Conservation (phyloP, 2,888 invertebrate genomes). For the Troilus luridus region DNA sequence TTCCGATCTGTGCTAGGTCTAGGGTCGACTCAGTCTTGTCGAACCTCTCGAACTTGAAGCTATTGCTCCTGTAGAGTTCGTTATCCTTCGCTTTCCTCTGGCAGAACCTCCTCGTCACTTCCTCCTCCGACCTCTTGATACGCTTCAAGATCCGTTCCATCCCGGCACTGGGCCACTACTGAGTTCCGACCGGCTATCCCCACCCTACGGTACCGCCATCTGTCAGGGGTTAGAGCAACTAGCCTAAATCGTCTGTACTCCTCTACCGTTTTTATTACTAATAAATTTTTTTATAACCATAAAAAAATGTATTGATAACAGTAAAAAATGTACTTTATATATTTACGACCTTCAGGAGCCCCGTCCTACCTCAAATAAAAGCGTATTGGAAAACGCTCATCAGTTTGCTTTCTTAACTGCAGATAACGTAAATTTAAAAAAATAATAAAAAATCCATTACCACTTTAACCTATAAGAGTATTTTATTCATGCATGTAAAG, state of each 20-base stretch:
- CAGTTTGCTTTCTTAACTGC: too few relatives aligned
- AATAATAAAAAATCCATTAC: too few relatives aligned
- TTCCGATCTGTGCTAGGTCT: conserved; percentile 67
- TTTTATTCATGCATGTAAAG: too few relatives aligned
- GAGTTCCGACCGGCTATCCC: not conserved
- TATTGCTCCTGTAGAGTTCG: conserved; percentile 88
- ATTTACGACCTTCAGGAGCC: not conserved
- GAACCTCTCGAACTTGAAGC: conserved; percentile 89
- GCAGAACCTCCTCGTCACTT: conserved; percentile 79
- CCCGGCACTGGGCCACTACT: conserved; percentile 41
- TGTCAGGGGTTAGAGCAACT: not conserved
- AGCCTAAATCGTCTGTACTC: not conserved
- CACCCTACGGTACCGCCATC: conserved; percentile 19
- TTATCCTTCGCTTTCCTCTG: conserved; percentile 82
- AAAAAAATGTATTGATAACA: not conserved
- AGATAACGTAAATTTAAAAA: too few relatives aligned
- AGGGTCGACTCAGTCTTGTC: conserved; percentile 73
- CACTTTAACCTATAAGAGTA: too few relatives aligned
- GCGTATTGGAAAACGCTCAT: not conserved
- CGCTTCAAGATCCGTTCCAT: conserved; percentile 63
- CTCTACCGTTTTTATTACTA: not conserved
- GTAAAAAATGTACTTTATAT: not conserved
- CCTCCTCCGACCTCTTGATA: conserved; percentile 58
- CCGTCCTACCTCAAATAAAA: not conserved
- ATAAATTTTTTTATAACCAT: not conserved